Percentiles rank a stretch among this genome's conserved stretches.
Conservation (phyloP, 2,113 vertebrate species). For the Ranitomeya variabilis region DNA sequence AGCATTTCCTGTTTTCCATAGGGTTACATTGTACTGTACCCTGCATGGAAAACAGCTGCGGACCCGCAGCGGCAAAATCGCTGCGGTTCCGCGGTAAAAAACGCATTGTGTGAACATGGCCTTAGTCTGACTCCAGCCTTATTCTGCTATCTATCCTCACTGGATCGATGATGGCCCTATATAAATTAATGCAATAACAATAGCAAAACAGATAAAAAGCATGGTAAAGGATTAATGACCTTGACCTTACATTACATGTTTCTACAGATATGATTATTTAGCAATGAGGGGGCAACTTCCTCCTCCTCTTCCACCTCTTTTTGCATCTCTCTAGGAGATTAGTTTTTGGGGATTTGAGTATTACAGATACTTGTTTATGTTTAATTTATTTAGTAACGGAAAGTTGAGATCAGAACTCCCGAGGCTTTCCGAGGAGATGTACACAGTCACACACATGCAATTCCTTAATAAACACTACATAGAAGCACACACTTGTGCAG, state of each 20-base stretch:
- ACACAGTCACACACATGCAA: background rate
- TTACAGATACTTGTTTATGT: constrained; percentile 9
- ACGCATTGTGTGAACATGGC: too few species aligned
- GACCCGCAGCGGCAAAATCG: too few species aligned
- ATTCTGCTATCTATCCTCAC: background rate
- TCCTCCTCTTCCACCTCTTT: background rate
- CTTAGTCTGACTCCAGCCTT: too few species aligned
- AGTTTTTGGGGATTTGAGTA: background rate
- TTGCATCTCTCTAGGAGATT: background rate
- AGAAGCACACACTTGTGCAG: constrained; percentile 39
- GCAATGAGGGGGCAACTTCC: background rate
- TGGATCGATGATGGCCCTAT: background rate
- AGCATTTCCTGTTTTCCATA: too few species aligned
- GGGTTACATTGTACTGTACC: too few species aligned
- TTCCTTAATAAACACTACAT: constrained; percentile 21
- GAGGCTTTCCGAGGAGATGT: background rate
- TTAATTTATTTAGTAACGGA: background rate
- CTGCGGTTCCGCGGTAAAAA: too few species aligned
- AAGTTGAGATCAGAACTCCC: background rate
- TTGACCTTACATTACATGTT: background rate
- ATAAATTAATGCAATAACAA: background rate
- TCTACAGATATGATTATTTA: background rate
- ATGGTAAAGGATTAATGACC: background rate
- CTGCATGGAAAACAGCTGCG: too few species aligned
- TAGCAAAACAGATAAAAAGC: background rate